Base-by-base conservation (phyloP, 2,888 invertebrate genomes). In the Synanthedon andrenaeformis region DNA sequence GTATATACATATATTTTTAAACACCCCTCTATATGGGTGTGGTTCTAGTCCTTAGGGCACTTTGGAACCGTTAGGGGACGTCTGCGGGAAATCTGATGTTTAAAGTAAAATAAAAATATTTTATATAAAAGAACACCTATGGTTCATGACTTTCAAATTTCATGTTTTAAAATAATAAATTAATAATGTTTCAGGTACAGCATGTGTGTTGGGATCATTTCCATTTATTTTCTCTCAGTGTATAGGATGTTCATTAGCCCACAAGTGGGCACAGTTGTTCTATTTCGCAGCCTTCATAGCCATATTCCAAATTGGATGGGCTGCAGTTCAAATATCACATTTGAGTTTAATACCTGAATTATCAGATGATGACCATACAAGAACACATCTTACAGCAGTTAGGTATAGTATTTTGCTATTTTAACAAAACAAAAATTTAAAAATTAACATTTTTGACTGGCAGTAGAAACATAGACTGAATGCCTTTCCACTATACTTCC, bases 251-350 rank as follows among this genome's bases (percentile, higher is more conserved):
- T 82, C 89, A 23, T 69, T 78, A 54, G 82, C 91, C 50, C 89
- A 91, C 64, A 89, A 90, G 64, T 91, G 91, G 90, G 92, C 93
- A 19, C 91, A 93, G 77, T 82, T 95, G 72, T 86, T 92, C 63
- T 95, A 95, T 74, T 95, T 92, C 77, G 89, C 91, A 28, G 89
- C 92, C 53, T 94, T 95, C 70, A 93, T 95, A 53, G 78, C 92
- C 51, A 92, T 97, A 69, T 96, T 95, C 74, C 96, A 97, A 89
- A 94, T 97, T 80, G 97, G 97, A 13, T 97, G 97, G 97, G 96
- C 97, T 4, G 86, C 94, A 1, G 93, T 94, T 0, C 97, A 97
- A 85, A 96, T 97, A 67, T 95, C 96, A 19, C 97, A 97, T 74
- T 88, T 97, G 57, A 93, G 96, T 13, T 88, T 97, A 51, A 96